Evolutionary conservation across 2,797 vertebrate species (phyloP), one percentile per base, ranked within the genome.

Genomic region (Poliocrania exsul): DNA sequence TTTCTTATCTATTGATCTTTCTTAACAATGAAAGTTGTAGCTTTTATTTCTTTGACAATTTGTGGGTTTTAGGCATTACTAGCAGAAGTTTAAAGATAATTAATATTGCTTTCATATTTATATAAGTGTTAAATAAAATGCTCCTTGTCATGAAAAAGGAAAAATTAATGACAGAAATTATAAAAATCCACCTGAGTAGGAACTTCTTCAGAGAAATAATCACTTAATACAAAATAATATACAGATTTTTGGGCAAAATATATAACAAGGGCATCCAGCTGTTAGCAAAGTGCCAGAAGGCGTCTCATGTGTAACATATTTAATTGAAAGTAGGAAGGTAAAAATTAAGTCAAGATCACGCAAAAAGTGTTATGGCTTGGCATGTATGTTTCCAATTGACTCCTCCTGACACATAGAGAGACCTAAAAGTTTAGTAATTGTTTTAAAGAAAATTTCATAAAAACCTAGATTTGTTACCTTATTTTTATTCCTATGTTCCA

Each of bases 261-360:
- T 11, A 20, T n/a, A 91, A 85, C 16, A 64, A 94, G 23, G 31
- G 8, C 24, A 81, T 78, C 90, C 92, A 95, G 95, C 93, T 94
- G 89, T 92, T 95, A 81, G 37, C 21, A 35, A 81, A 86, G 37
- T 6, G 33, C 93, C 89, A 50, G 82, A 67, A 95, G 75, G 79
- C 69, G 9, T 83, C 58, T 95, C 28, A 18, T 65, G 42, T 65
- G 13, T 74, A 91, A 80, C 46, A 71, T 89, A 90, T 94, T 91
- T 90, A 85, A 85, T 31, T 65, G 87, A 93, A 93, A 75, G 51
- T 54, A 83, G 25, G 38, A 71, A 74, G 47, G 71, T 16, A 87
- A 88, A 83, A 94, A 94, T 86, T 62, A 90, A 88, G 60, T 92
- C 44, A 87, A 70, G 49, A 51, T 80, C 65, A 75, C 1, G 24